Percentiles rank a stretch among this genome's conserved stretches.
Evolutionary conservation across 2,797 vertebrate genomes (phyloP).

Genomic region (Lepidocolaptes lacrymiger): DNA sequence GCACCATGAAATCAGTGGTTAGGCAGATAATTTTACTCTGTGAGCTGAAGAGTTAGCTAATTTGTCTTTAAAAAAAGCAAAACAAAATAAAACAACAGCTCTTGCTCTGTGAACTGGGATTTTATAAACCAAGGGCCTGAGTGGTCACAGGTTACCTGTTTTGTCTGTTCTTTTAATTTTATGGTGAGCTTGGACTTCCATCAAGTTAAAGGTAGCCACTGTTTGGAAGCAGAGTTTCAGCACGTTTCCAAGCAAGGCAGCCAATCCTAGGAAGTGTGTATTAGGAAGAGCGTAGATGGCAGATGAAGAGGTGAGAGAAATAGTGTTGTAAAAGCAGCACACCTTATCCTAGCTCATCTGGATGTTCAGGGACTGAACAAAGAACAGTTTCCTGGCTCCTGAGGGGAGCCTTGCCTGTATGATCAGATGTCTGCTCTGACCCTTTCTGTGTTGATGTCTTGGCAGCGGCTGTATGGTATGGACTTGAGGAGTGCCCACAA

Average conservation of each 20-base stretch:
- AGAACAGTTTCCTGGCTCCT: neutral
- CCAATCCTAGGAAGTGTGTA: neutral
- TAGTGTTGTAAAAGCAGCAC: neutral
- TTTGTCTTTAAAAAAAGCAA: neutral
- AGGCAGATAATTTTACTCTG: neutral
- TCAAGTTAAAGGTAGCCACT: neutral
- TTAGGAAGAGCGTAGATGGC: neutral
- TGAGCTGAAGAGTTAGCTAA: neutral
- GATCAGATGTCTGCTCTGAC: neutral
- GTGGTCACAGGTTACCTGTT: neutral
- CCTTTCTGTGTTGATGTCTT: constrained; percentile 7
- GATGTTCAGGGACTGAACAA: neutral
- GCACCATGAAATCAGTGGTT: neutral
- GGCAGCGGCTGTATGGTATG: constrained; percentile 93
- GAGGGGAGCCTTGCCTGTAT: neutral
- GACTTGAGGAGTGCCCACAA: constrained; percentile 94
- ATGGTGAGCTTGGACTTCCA: neutral
- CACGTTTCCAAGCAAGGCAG: neutral
- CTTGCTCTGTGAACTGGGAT: neutral
- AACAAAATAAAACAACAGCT: neutral
- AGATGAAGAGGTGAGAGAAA: neutral
- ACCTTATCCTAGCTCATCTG: neutral
- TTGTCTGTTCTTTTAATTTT: neutral
- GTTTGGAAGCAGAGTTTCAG: neutral
- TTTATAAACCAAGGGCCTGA: neutral